A percentile compares a stretch with the other conserved stretches of the same genome.
These are phyloP conservation scores for Pristionchus arcanus DNA, from an alignment of 2,888 invertebrate genomes.

Conservation along the genomic window DNA sequence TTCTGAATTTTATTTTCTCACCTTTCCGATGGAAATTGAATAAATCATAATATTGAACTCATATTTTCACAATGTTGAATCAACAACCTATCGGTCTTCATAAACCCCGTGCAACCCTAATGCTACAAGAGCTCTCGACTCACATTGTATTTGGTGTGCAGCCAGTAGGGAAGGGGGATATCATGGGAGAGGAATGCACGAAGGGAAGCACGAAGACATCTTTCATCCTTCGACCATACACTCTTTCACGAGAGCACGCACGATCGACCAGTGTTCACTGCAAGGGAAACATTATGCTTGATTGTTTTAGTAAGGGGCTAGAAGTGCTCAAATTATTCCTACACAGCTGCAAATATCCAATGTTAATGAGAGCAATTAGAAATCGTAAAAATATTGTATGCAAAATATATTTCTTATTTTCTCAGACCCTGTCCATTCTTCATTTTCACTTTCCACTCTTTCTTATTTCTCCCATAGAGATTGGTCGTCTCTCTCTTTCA, in stretches of 20 bases:
- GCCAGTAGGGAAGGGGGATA: conserved; percentile 44
- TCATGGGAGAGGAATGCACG: conserved; percentile 42
- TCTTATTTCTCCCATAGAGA: not conserved
- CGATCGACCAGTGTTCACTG: conserved; percentile 56
- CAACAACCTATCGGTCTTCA: not conserved
- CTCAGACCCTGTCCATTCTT: too few relatives aligned
- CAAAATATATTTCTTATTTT: too few relatives aligned
- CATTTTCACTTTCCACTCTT: not conserved
- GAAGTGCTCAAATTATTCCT: too few relatives aligned
- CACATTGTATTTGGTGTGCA: conserved; percentile 48
- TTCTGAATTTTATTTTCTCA: not conserved
- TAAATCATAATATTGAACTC: not conserved
- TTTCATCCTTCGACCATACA: conserved; percentile 29
- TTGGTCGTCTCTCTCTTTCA: not conserved
- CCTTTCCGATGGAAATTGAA: not conserved
- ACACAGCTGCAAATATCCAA: too few relatives aligned
- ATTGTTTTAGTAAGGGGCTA: too few relatives aligned
- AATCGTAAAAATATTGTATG: too few relatives aligned
- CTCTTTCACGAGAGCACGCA: conserved; percentile 42
- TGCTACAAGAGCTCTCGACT: not conserved
- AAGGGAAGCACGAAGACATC: conserved; percentile 26
- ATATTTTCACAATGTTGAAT: too few relatives aligned
- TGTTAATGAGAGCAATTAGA: too few relatives aligned
- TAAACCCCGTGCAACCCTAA: not conserved
- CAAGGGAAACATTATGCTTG: too few relatives aligned